Conservation (phyloP, 30 jellyfish, hydroid and myxozoan genomes). For the Turritopsis rubra region DNA sequence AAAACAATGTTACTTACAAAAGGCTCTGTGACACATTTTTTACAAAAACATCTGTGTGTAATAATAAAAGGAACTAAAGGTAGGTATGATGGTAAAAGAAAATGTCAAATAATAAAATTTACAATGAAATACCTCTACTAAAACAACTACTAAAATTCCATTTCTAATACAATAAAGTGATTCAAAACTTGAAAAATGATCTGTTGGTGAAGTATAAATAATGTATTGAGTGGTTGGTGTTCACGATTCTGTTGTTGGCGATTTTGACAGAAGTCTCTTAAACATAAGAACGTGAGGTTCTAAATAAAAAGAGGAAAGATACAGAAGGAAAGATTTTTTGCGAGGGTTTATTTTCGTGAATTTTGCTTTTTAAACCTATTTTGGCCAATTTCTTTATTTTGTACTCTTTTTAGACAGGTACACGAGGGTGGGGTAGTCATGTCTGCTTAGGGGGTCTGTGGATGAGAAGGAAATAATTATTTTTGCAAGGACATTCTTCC, state of each 20-base stretch:
- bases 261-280: constrained; percentile 33
- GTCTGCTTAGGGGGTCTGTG: too few species aligned
- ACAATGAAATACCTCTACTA: background rate
- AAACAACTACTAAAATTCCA: background rate
- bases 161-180: background rate
- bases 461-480: too few species aligned
- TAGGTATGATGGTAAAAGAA: too few species aligned
- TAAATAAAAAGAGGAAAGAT: background rate
- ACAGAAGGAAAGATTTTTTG: background rate
- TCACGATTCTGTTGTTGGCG: background rate
- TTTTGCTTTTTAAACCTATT: background rate
- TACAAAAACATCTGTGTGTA: too few species aligned
- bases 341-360: background rate
- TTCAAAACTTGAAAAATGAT: background rate
- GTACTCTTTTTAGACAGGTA: background rate
- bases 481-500: too few species aligned
- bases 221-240: background rate
- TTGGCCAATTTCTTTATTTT: background rate
- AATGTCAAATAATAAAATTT: too few species aligned
- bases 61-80: too few species aligned
- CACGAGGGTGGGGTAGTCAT: background rate
- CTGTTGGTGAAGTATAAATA: background rate
- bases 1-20: too few species aligned
- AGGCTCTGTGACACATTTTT: too few species aligned
- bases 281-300: constrained; percentile 74